Evolutionary conservation across 2,113 vertebrate genomes (phyloP).

Genomic region (Ictidomys tridecemlineatus): DNA sequence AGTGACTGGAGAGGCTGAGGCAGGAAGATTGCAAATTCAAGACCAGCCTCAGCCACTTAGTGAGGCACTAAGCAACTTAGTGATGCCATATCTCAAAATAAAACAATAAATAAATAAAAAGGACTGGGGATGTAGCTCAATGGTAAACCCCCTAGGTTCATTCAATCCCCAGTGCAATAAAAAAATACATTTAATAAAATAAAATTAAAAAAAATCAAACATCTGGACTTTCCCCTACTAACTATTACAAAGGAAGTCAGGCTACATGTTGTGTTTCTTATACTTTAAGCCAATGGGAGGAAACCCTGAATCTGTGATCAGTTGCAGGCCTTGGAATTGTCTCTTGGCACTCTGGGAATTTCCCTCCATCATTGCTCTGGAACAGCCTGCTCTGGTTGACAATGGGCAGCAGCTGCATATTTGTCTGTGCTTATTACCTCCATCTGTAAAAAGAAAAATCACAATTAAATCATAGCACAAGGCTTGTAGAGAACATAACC

Average conservation of each 20-base stretch:
- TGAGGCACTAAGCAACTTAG: no score
- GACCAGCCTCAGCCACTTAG: no score
- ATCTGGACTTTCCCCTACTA: background rate
- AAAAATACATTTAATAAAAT: no score
- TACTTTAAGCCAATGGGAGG: background rate
- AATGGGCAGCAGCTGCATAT: background rate
- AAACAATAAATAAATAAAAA: no score
- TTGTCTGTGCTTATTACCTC: background rate
- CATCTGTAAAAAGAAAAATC: slow-evolving; percentile 23
- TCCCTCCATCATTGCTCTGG: background rate
- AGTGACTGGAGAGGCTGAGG: no score
- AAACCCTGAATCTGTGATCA: background rate
- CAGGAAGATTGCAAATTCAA: no score
- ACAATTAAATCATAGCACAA: background rate
- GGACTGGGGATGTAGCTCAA: no score
- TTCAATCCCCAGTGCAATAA: no score
- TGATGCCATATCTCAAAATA: no score
- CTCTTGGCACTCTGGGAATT: background rate
- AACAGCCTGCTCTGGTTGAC: background rate
- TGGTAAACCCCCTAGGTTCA: no score
- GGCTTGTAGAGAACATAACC: background rate
- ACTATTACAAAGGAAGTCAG: background rate
- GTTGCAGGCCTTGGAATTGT: background rate
- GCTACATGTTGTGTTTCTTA: background rate
- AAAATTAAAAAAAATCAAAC: background rate